phyloP scores from a whole-genome alignment of 2,113 vertebrate species.

The Tinamus guttatus region DNA sequence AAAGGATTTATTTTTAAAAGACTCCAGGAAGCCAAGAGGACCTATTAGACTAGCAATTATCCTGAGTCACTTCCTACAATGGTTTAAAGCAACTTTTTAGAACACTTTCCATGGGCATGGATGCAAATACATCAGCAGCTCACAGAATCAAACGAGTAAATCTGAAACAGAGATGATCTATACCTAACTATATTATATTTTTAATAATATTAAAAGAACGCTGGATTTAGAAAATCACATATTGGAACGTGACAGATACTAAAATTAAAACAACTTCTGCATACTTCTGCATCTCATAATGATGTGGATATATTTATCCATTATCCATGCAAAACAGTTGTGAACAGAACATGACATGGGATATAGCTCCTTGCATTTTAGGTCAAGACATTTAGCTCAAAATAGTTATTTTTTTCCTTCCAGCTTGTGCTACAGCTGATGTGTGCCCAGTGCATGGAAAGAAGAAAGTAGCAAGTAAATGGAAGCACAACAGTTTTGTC shows the following conservation, averaged over 20 bases:
- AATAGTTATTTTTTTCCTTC: background rate
- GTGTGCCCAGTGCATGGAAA: background rate
- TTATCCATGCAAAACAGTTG: background rate
- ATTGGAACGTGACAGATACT: background rate
- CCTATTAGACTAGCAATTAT: conserved; percentile 44
- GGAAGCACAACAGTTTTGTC: background rate
- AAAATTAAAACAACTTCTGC: background rate
- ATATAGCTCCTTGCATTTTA: background rate
- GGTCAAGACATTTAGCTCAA: background rate
- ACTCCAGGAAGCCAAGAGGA: conserved; percentile 40
- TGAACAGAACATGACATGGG: background rate
- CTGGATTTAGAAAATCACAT: background rate
- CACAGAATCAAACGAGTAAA: background rate
- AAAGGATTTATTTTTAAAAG: conserved; percentile 54
- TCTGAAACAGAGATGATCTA: background rate
- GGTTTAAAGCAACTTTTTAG: conserved; percentile 13
- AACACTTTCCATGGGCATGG: background rate
- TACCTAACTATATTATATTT: background rate
- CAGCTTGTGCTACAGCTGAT: background rate
- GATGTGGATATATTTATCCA: background rate
- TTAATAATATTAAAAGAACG: background rate
- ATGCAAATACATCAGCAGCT: background rate
- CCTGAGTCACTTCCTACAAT: conserved; percentile 54
- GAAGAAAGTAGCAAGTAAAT: background rate
- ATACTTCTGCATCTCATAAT: background rate